Evolutionary conservation across 2,113 vertebrate species (phyloP).

Genomic region (Nannospalax galili): DNA sequence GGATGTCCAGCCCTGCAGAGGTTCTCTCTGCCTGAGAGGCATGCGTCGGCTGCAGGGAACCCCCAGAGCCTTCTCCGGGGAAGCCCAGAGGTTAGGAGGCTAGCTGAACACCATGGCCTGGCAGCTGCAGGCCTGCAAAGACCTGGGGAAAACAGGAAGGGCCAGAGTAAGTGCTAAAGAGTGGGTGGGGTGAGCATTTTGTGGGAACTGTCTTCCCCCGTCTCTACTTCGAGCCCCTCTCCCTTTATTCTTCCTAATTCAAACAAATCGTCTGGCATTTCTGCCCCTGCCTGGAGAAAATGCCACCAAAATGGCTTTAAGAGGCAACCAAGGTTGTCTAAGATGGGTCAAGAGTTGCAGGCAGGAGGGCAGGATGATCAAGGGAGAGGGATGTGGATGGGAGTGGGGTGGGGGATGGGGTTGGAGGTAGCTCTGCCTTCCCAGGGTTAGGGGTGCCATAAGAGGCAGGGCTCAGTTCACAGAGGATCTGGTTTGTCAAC

Average conservation of each 20-base stretch:
- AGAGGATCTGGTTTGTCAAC: not conserved
- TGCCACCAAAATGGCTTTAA: not conserved
- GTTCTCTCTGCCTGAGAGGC: not conserved
- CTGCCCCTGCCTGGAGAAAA: not conserved
- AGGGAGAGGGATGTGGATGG: not conserved
- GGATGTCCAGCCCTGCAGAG: no score
- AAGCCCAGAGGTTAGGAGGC: not conserved
- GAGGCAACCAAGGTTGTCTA: not conserved
- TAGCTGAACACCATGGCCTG: not conserved
- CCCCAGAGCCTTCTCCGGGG: not conserved
- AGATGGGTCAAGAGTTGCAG: not conserved
- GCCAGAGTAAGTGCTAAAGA: not conserved
- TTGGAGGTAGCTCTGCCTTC: not conserved
- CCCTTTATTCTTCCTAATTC: not conserved
- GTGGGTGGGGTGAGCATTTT: not conserved
- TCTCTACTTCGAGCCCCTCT: not conserved
- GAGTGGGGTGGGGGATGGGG: not conserved
- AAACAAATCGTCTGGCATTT: not conserved
- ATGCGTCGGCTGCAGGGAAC: not conserved
- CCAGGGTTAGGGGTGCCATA: not conserved
- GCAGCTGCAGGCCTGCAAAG: not conserved
- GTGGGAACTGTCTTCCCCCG: not conserved
- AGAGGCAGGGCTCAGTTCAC: not conserved
- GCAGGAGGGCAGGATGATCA: not conserved
- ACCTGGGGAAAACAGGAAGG: not conserved